Percentiles rank a stretch among this genome's conserved stretches.
phyloP scores from a whole-genome alignment of 2,888 invertebrate species.

The Andrena camellia region DNA sequence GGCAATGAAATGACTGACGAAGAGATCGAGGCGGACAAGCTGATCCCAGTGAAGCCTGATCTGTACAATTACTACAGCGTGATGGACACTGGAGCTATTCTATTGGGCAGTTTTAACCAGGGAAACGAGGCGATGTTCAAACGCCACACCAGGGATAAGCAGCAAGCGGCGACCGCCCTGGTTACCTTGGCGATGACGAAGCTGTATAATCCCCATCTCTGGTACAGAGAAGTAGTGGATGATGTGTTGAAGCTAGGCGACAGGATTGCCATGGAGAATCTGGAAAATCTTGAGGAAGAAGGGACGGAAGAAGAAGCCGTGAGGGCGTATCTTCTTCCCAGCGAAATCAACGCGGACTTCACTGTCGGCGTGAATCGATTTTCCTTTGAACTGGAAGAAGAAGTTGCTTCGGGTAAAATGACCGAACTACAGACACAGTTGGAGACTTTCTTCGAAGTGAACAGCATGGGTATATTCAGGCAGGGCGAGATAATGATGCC shows the following conservation, averaged over 20 bases:
- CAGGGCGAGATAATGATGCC: slow-evolving; percentile 83
- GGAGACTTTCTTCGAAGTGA: slow-evolving; percentile 87
- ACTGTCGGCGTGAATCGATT: slow-evolving; percentile 85
- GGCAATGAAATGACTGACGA: slow-evolving; percentile 77
- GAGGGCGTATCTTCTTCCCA: slow-evolving; percentile 85
- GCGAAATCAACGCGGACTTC: slow-evolving; percentile 84
- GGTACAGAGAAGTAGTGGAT: slow-evolving; percentile 88
- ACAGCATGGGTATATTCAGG: slow-evolving; percentile 87
- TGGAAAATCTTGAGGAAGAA: slow-evolving; percentile 86
- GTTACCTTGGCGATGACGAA: slow-evolving; percentile 88
- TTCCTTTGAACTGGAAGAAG: slow-evolving; percentile 85
- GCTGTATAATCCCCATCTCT: slow-evolving; percentile 87
- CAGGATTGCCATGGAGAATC: slow-evolving; percentile 85
- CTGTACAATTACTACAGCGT: slow-evolving; percentile 83
- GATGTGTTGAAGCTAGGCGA: slow-evolving; percentile 86
- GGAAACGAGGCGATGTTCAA: slow-evolving; percentile 86
- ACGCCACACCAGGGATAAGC: slow-evolving; percentile 78
- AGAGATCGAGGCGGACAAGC: slow-evolving; percentile 78
- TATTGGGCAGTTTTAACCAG: slow-evolving; percentile 79
- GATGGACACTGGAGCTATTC: slow-evolving; percentile 81
- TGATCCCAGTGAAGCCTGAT: slow-evolving; percentile 81
- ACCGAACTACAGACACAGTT: slow-evolving; percentile 83
- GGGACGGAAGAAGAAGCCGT: slow-evolving; percentile 85
- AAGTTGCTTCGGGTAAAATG: slow-evolving; percentile 85
- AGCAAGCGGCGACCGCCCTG: slow-evolving; percentile 87